A percentile compares a stretch with the other conserved stretches of the same genome.
Evolutionary conservation across 1,140 invertebrate species (phyloP).

Genomic region (Zelostemma sp.): DNA sequence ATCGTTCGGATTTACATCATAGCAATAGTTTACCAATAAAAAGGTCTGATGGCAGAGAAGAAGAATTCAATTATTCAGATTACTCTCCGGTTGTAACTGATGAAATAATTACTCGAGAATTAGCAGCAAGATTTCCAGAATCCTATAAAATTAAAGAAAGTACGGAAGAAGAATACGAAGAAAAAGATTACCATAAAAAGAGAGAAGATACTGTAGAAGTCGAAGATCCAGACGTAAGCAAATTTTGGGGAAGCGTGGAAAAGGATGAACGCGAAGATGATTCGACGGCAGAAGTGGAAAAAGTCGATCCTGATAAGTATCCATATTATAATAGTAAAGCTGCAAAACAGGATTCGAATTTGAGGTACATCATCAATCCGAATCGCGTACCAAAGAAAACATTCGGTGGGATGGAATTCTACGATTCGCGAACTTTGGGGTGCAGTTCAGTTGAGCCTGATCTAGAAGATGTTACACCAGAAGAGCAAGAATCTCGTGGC

Average conservation of each 20-base stretch:
- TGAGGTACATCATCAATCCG: constrained; percentile 68
- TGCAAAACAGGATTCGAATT: constrained; percentile 53
- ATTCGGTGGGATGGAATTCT: constrained; percentile 71
- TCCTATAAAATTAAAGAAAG: background rate
- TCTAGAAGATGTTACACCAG: constrained; percentile 60
- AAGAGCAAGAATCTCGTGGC: constrained; percentile 59
- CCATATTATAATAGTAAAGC: constrained; percentile 64
- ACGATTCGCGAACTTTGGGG: constrained; percentile 65
- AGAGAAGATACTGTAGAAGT: constrained; percentile 45
- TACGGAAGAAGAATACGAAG: constrained; percentile 18
- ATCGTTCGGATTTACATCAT: background rate
- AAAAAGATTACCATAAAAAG: constrained; percentile 11
- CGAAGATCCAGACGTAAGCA: constrained; percentile 55
- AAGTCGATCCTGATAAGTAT: constrained; percentile 64
- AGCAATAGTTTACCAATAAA: too few species aligned
- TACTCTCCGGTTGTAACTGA: constrained; percentile 45
- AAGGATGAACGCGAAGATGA: constrained; percentile 31
- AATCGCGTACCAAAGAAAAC: constrained; percentile 66
- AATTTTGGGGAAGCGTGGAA: constrained; percentile 38
- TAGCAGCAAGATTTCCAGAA: constrained; percentile 51
- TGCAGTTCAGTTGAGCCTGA: constrained; percentile 65
- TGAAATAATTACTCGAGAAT: constrained; percentile 55
- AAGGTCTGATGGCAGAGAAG: constrained; percentile 2
- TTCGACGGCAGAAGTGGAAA: constrained; percentile 17
- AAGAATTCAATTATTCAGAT: constrained; percentile 33